Evolutionary conservation across 2,113 vertebrate species (phyloP).

Genomic region (Falco punctatus): DNA sequence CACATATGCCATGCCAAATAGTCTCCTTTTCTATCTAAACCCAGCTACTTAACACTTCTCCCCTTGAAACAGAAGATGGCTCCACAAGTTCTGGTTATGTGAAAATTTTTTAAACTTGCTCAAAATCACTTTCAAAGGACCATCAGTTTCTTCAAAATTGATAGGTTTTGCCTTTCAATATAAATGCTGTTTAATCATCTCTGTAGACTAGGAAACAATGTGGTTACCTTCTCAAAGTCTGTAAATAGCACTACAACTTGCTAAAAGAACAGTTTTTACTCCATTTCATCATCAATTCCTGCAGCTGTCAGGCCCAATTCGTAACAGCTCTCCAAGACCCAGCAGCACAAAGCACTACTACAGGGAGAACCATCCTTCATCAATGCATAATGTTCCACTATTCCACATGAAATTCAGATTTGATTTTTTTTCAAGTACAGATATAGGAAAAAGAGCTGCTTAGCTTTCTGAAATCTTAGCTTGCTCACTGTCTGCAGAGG

Average conservation of each 20-base stretch:
- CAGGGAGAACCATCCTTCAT: background rate
- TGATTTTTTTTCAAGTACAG: background rate
- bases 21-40: background rate
- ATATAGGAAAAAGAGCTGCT: background rate
- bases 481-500: background rate
- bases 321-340: background rate
- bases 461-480: background rate
- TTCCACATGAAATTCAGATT: background rate
- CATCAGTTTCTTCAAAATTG: background rate
- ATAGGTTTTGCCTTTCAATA: background rate
- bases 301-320: background rate
- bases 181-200: background rate
- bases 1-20: fast-evolving
- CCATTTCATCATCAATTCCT: background rate
- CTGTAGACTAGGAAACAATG: background rate
- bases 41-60: background rate
- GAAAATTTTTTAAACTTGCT: background rate
- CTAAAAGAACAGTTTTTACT: background rate
- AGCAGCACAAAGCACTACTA: background rate
- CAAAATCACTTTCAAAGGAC: background rate
- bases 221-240: background rate
- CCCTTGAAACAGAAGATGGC: background rate
- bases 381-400: background rate
- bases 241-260: background rate
- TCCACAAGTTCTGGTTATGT: background rate